Evolutionary conservation across 2,888 invertebrate genomes (phyloP).

Genomic region (Lomographa bimaculata): DNA sequence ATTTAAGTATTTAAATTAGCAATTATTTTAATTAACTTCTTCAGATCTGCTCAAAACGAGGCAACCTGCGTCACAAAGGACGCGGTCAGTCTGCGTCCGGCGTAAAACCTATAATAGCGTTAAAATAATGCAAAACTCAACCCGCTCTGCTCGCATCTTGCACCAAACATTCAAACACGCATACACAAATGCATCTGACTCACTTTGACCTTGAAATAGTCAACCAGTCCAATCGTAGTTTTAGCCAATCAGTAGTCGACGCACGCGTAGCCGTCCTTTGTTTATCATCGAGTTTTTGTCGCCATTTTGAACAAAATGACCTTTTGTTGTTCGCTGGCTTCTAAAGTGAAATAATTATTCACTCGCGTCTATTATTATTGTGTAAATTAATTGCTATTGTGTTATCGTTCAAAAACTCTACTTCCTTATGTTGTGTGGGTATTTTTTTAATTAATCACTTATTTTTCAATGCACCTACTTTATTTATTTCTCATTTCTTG

Average conservation of each 20-base stretch:
- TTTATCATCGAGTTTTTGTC: constrained; percentile 53
- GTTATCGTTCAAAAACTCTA: constrained; percentile 13
- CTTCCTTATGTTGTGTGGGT: constrained; percentile 12
- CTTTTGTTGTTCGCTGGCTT: constrained; percentile 42
- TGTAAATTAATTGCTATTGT: constrained; percentile 12
- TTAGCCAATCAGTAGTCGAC: constrained; percentile 76
- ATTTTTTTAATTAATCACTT: too few relatives aligned
- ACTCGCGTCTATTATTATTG: constrained; percentile 13
- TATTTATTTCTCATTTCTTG: too few relatives aligned
- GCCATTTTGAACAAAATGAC: constrained; percentile 51
- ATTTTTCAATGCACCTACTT: too few relatives aligned
- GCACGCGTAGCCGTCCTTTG: constrained; percentile 66
- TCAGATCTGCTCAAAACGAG: too few relatives aligned
- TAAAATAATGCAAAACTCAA: too few relatives aligned
- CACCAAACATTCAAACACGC: constrained; percentile 46
- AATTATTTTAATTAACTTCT: too few relatives aligned
- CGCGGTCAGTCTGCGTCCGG: too few relatives aligned
- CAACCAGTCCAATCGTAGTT: constrained; percentile 75
- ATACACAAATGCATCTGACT: constrained; percentile 69
- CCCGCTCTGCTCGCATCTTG: constrained; percentile 41
- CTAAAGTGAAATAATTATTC: constrained; percentile 18
- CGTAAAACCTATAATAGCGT: too few relatives aligned
- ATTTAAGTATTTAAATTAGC: too few relatives aligned
- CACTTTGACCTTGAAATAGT: constrained; percentile 73
- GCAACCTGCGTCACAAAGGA: too few relatives aligned